phyloP scores from a whole-genome alignment of 2,888 invertebrate species.

The Thecophora atra region DNA sequence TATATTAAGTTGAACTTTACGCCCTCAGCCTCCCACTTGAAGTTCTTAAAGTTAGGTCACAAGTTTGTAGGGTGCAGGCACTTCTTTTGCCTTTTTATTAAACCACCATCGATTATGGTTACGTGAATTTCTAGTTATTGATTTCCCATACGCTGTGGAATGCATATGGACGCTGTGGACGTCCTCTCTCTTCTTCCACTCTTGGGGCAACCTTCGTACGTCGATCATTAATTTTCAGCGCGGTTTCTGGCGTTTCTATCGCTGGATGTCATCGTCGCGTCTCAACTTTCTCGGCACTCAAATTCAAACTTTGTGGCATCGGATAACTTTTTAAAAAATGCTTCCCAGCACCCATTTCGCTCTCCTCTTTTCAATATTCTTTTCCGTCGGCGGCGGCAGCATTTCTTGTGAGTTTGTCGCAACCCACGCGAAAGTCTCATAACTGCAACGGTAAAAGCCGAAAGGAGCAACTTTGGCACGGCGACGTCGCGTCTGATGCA shows the following conservation, averaged over 20 bases:
- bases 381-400: not conserved
- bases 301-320: conserved; percentile 27
- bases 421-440: conserved; percentile 26
- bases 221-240: conserved; percentile 9
- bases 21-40: too few relatives aligned
- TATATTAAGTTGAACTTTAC: too few relatives aligned
- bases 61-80: too few relatives aligned
- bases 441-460: conserved; percentile 13
- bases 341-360: not conserved
- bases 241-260: not conserved
- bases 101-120: too few relatives aligned
- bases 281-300: not conserved
- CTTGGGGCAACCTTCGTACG: too few relatives aligned
- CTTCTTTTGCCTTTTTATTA: too few relatives aligned
- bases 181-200: too few relatives aligned
- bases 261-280: not conserved
- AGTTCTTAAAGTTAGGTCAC: too few relatives aligned
- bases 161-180: too few relatives aligned
- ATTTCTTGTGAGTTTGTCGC: not conserved
- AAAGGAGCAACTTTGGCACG: conserved; percentile 11
- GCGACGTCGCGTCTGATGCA: conserved; percentile 27
- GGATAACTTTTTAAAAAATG: conserved; percentile 16
- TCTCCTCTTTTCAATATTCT: not conserved
- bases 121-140: too few relatives aligned
- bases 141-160: too few relatives aligned